These are phyloP conservation scores for Chiridota heheva DNA, from an alignment of 35 echinoderm and acorn worm genomes.

Conservation along the genomic window DNA sequence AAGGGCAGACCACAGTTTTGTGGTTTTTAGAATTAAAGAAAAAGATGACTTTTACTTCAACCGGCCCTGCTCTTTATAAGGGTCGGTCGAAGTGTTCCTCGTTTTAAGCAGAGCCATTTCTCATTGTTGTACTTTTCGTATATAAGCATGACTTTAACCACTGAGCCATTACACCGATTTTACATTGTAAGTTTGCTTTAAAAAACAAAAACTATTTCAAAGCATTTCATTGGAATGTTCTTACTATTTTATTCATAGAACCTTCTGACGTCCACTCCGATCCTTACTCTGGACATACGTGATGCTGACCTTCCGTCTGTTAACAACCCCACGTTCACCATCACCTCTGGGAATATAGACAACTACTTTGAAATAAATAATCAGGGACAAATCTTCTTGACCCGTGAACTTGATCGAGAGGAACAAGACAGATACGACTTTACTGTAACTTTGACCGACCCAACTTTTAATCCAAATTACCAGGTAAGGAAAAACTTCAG, in stretches of 20 bases:
- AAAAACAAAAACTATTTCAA: no score
- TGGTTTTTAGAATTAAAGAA: no score
- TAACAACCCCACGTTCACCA: slow-evolving; percentile 26
- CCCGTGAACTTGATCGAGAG: neutral
- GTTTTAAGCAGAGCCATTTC: no score
- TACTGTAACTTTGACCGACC: slow-evolving; percentile 1
- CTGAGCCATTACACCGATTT: no score
- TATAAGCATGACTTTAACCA: no score
- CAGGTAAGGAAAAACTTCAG: slow-evolving; percentile 5
- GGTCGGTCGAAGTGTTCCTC: no score
- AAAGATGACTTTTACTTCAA: no score
- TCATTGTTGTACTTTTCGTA: no score
- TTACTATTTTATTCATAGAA: neutral
- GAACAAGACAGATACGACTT: neutral
- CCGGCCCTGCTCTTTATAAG: no score
- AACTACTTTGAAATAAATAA: slow-evolving; percentile 37
- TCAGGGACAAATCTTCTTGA: slow-evolving; percentile 30
- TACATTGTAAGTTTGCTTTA: no score
- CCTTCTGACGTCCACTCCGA: neutral
- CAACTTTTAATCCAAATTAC: neutral
- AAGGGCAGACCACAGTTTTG: no score
- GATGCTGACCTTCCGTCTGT: slow-evolving; percentile 19
- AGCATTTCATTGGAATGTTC: no score
- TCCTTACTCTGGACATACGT: neutral
- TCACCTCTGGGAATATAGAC: slow-evolving; percentile 21